Evolutionary conservation across 2,113 vertebrate species (phyloP).

Genomic region (Oncorhynchus nerka): DNA sequence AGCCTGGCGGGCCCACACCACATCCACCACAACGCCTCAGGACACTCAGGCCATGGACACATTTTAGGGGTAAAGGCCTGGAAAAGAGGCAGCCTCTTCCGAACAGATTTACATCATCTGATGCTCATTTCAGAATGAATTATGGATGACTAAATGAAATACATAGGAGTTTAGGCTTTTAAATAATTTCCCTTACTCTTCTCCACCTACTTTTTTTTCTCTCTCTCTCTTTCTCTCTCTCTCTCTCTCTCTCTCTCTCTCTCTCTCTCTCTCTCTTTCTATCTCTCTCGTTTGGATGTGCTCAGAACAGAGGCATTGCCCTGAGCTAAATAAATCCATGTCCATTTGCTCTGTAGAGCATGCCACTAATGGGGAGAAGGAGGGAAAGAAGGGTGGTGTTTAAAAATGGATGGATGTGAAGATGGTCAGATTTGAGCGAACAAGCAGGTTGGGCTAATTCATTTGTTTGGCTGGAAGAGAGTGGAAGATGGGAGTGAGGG

Average conservation of each 20-base stretch:
- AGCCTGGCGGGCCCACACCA: constrained; percentile 39
- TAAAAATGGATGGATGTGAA: constrained; percentile 73
- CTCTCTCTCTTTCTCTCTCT: constrained; percentile 17
- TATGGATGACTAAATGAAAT: constrained; percentile 77
- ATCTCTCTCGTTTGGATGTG: constrained; percentile 9
- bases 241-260: constrained; percentile 11
- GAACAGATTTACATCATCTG: constrained; percentile 76
- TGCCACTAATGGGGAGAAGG: constrained; percentile 61
- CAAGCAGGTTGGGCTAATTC: constrained; percentile 64
- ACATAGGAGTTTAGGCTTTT: constrained; percentile 66
- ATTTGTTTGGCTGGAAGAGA: constrained; percentile 32
- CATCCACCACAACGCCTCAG: constrained; percentile 63
- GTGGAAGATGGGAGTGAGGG: neutral
- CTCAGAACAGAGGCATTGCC: constrained; percentile 52
- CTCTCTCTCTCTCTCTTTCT: constrained; percentile 16
- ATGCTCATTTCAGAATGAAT: constrained; percentile 76
- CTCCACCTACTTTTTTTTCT: constrained; percentile 14
- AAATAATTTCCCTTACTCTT: constrained; percentile 46
- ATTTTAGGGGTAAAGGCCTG: constrained; percentile 68
- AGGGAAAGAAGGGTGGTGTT: constrained; percentile 59
- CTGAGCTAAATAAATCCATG: constrained; percentile 72
- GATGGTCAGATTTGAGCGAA: constrained; percentile 64
- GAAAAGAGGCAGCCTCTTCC: constrained; percentile 60
- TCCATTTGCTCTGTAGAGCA: constrained; percentile 69
- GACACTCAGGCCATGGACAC: constrained; percentile 70